Base-by-base conservation (phyloP, 2,888 invertebrate species). In the Eugnorisma glareosa region DNA sequence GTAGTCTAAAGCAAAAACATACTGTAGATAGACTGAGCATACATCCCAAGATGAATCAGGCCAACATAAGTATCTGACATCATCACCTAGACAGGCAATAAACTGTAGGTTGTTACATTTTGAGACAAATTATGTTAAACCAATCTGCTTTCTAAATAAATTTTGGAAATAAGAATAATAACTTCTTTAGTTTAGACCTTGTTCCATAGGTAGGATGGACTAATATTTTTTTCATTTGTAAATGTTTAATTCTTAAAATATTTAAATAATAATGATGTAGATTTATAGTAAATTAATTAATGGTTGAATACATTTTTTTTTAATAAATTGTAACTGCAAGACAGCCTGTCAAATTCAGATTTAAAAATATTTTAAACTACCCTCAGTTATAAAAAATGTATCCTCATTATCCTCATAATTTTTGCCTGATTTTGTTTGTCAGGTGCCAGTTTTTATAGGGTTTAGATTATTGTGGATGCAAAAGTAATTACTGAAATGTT, bases 41-140 rank as follows among this genome's bases (percentile, higher is more conserved):
- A 84, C 73, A 74, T 77, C 70, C 73, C 31, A 81, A 77, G 69
- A 87, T 91, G 91, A 92, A 88, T 92, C 90, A 91, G 88, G 86
- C 85, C 79, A 84, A 74, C 68, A 78, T 88, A 83, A 87, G 84
- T 86, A 82, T 86, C 86, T 92, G 91, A 91, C 92, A 91, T 92
- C 92, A 92, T 86, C 89, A 80, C 67, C 80, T 85, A 88, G 75
- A 82, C 76, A 78, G 76, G 69, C 81, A 84, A 86, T 86, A 81
- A 84, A 81, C 82, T 77, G 54, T 76, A 75, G 63, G 61, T 70
- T 73, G 76, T 75, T 79, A 67, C 61, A 75, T 69, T 80, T 81
- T 57, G 35, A 61, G 40, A n/a, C 37, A 54, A 63, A 76, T 57
- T 67, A 54, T 48, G 35, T 28, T n/a, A 15, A 48, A 51, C 10